phyloP scores from a whole-genome alignment of 2,888 invertebrate species.

The Eupithecia subfuscata region DNA sequence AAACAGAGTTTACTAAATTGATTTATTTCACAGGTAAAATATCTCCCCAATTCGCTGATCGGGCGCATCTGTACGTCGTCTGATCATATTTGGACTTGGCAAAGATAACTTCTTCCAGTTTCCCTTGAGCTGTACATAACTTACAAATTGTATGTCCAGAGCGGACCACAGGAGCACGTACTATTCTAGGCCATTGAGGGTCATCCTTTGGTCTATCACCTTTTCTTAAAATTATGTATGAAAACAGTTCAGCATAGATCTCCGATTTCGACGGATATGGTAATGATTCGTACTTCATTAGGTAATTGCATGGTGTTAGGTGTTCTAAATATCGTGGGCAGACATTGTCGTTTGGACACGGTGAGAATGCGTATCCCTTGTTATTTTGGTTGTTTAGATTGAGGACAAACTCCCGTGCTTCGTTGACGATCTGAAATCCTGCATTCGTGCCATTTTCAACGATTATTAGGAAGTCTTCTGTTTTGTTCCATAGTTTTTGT shows the following conservation, averaged over 20 bases:
- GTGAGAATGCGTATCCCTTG: conserved; percentile 88
- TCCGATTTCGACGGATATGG: conserved; percentile 75
- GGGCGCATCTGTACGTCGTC: conserved; percentile 90
- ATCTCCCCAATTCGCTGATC: conserved; percentile 91
- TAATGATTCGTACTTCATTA: conserved; percentile 85
- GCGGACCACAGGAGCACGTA: conserved; percentile 87
- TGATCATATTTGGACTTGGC: conserved; percentile 90
- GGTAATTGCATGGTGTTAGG: conserved; percentile 91
- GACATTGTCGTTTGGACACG: conserved; percentile 92
- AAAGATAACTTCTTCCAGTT: conserved; percentile 90
- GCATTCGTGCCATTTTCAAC: conserved; percentile 93
- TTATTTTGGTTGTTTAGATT: conserved; percentile 69
- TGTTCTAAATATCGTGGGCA: conserved; percentile 90
- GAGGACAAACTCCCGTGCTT: conserved; percentile 92
- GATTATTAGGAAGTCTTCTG: conserved; percentile 91
- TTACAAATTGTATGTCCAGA: conserved; percentile 90
- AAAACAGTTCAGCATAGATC: conserved; percentile 85
- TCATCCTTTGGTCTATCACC: conserved; percentile 81
- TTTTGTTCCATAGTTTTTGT: conserved; percentile 93
- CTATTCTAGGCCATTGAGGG: conserved; percentile 91
- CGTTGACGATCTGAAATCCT: conserved; percentile 92
- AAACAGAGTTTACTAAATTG: background rate
- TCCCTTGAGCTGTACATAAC: conserved; percentile 89
- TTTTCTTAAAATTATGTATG: conserved; percentile 93
- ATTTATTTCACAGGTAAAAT: conserved; percentile 86